These are phyloP conservation scores for Brassicogethes aeneus DNA, from an alignment of 2,888 invertebrate species.

Conservation along the genomic window DNA sequence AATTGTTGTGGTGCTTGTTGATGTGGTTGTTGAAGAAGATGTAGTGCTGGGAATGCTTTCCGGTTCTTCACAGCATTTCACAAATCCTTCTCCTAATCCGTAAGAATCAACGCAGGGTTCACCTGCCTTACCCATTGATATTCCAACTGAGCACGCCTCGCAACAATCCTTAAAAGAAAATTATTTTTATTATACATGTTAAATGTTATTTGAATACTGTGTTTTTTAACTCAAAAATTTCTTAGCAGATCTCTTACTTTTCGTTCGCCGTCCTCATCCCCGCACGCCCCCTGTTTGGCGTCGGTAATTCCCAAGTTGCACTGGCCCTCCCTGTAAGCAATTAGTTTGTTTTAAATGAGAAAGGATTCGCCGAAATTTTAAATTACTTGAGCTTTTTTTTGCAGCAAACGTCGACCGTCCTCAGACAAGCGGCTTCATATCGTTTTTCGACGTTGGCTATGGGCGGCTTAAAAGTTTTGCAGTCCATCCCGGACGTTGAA, in stretches of 20 bases:
- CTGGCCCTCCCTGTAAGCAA: conserved; percentile 38
- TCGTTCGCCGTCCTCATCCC: conserved; percentile 15
- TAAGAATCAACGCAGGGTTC: conserved; percentile 49
- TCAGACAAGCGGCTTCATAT: conserved; percentile 52
- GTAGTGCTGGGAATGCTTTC: conserved; percentile 17
- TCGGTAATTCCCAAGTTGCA: conserved; percentile 46
- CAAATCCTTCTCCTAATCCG: conserved; percentile 50
- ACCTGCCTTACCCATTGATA: conserved; percentile 49
- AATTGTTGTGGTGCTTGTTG: conserved; percentile 11
- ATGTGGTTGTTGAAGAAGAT: conserved; percentile 15
- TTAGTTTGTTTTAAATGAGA: background rate
- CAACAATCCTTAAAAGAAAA: conserved; percentile 47
- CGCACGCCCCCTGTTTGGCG: conserved; percentile 37
- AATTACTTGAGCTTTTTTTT: conserved; percentile 43
- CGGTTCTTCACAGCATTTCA: conserved; percentile 49
- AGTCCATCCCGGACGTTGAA: conserved; percentile 31
- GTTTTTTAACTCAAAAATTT: background rate
- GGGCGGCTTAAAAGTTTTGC: conserved; percentile 34
- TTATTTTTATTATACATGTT: conserved; percentile 9
- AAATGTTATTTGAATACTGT: background rate
- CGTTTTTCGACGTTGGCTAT: conserved; percentile 46
- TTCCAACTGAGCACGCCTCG: conserved; percentile 54
- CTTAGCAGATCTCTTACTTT: conserved; percentile 18
- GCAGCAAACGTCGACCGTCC: conserved; percentile 58
- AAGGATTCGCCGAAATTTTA: conserved; percentile 9